Evolutionary conservation across 2,113 vertebrate species (phyloP).

Genomic region (Bufo gargarizans): DNA sequence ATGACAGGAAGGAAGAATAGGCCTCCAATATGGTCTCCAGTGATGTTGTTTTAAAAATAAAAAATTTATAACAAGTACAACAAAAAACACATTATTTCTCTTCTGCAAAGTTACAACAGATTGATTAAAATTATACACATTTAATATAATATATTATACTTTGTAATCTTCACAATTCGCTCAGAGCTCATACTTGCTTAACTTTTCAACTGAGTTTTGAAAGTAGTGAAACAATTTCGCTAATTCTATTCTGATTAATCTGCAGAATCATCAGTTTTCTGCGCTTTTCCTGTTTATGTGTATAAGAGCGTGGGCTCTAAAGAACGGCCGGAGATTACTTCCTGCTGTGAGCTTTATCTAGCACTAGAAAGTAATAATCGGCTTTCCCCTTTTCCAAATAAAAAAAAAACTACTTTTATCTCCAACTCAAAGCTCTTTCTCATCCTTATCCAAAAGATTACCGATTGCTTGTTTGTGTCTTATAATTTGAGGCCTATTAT

Average conservation of each 20-base stretch:
- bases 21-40: too few species aligned
- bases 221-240: neutral
- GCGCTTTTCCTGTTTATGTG: conserved; percentile 19
- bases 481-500: neutral
- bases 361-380: conserved; percentile 15
- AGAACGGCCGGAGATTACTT: conserved; percentile 11
- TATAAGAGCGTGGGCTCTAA: neutral
- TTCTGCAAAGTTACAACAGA: too few species aligned
- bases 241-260: conserved; percentile 40
- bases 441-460: conserved; percentile 17
- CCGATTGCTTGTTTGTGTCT: neutral
- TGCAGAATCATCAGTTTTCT: conserved; percentile 5
- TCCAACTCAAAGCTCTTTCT: neutral
- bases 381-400: neutral
- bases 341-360: conserved; percentile 29
- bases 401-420: neutral
- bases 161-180: neutral
- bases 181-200: neutral
- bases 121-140: too few species aligned
- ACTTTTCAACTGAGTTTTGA: neutral
- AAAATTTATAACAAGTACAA: too few species aligned
- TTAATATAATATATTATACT: neutral
- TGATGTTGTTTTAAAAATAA: too few species aligned
- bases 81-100: too few species aligned
- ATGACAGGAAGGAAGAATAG: too few species aligned